These are phyloP conservation scores for Cromileptes altivelis DNA, from an alignment of 2,113 vertebrate genomes.

Conservation along the genomic window DNA sequence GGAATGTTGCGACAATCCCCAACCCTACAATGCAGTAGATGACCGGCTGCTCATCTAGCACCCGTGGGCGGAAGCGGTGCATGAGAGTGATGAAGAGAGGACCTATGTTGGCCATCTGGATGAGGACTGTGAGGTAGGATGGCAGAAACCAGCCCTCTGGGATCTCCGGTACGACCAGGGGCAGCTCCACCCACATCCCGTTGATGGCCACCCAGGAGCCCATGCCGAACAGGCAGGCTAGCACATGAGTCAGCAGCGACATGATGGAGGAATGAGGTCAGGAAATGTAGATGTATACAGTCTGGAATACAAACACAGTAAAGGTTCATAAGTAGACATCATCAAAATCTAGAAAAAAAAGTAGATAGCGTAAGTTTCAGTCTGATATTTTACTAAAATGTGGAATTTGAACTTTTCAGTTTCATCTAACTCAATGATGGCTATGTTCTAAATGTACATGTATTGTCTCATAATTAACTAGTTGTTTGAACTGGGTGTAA, in stretches of 20 bases:
- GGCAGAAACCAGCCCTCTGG: slow-evolving; percentile 88
- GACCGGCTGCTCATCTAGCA: slow-evolving; percentile 79
- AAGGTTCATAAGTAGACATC: neutral
- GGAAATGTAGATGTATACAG: slow-evolving; percentile 26
- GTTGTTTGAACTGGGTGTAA: neutral
- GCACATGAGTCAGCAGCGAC: slow-evolving; percentile 83
- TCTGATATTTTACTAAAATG: neutral
- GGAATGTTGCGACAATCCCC: slow-evolving; percentile 84
- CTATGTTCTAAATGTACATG: neutral
- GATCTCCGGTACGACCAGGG: slow-evolving; percentile 82
- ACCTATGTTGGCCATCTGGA: slow-evolving; percentile 89
- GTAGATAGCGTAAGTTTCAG: neutral
- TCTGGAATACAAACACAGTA: slow-evolving; percentile 68
- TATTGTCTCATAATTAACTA: neutral
- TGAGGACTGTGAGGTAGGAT: slow-evolving; percentile 89
- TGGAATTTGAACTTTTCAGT: neutral
- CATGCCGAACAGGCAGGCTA: slow-evolving; percentile 87
- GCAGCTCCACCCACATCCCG: slow-evolving; percentile 91
- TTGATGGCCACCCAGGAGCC: slow-evolving; percentile 92
- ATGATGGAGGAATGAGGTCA: slow-evolving; percentile 71
- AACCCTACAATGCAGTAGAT: slow-evolving; percentile 84
- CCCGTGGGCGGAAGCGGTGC: slow-evolving; percentile 84
- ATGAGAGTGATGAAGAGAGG: slow-evolving; percentile 86
- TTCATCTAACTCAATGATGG: neutral
- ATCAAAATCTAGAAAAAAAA: neutral